phyloP scores from a whole-genome alignment of 2,797 vertebrate genomes.

The Tenualosa ilisha region DNA sequence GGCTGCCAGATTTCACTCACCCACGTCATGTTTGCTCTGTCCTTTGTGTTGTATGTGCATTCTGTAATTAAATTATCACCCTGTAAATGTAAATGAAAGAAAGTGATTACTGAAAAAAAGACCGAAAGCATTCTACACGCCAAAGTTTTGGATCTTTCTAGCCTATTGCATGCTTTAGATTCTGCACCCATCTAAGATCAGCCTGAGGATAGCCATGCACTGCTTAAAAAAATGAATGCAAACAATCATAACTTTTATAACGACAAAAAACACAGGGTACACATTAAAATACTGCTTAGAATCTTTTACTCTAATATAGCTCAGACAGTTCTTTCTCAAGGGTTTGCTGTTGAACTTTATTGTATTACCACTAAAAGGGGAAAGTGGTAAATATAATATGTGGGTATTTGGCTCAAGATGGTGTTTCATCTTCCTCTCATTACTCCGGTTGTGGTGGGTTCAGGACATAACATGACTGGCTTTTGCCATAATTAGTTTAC shows the following conservation, averaged over 20 bases:
- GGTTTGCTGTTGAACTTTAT: neutral
- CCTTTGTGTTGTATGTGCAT: constrained; percentile 83
- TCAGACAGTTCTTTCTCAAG: neutral
- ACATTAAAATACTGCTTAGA: neutral
- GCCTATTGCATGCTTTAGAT: no score
- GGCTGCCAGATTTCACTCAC: constrained; percentile 67
- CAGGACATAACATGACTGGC: neutral
- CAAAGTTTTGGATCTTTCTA: no score
- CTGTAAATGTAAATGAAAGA: constrained; percentile 61
- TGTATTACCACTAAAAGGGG: neutral
- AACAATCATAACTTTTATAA: neutral
- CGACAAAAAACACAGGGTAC: neutral
- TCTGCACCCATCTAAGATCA: no score
- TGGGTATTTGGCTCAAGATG: neutral
- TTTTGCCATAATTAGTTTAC: neutral
- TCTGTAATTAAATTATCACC: constrained; percentile 86
- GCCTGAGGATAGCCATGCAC: no score
- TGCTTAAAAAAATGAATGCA: neutral
- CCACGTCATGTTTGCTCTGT: constrained; percentile 83
- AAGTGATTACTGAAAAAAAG: no score
- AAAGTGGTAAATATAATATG: neutral
- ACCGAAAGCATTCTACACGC: no score
- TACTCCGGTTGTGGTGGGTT: neutral
- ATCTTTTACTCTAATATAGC: neutral
- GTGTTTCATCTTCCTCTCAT: neutral